Conservation (phyloP, 1,140 invertebrate genomes). For the Drosophila cardini region DNA sequence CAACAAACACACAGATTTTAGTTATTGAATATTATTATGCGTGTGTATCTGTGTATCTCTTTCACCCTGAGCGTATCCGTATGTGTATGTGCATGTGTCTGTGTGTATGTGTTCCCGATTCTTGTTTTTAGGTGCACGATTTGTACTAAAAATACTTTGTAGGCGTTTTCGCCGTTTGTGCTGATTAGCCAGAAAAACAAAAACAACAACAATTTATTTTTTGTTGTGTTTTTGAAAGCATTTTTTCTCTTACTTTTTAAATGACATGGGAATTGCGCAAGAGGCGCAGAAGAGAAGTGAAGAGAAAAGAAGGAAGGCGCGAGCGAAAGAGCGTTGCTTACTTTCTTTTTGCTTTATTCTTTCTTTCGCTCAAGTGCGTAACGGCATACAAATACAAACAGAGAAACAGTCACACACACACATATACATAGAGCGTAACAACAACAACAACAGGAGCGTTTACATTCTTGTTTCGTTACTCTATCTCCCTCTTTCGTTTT, state of each 20-base stretch:
- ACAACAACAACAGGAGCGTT: conserved; percentile 41
- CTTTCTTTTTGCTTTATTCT: conserved; percentile 31
- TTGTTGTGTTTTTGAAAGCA: conserved; percentile 64
- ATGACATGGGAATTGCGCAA: conserved; percentile 48
- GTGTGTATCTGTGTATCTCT: background rate
- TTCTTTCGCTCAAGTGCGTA: conserved; percentile 41
- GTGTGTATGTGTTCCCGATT: conserved; percentile 53
- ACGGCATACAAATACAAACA: conserved; percentile 21
- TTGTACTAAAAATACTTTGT: conserved; percentile 76
- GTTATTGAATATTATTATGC: conserved; percentile 31
- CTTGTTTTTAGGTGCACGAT: conserved; percentile 48
- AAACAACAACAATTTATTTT: conserved; percentile 37
- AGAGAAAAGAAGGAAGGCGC: background rate
- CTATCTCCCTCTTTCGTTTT: conserved; percentile 1
- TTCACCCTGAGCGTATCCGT: background rate
- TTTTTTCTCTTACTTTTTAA: conserved; percentile 51
- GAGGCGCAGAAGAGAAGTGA: conserved; percentile 9
- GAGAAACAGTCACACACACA: conserved; percentile 6
- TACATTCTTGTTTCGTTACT: conserved; percentile 60
- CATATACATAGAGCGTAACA: conserved; percentile 10
- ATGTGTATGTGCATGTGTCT: conserved; percentile 38
- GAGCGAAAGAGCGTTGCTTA: conserved; percentile 9
- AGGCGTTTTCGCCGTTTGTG: conserved; percentile 63
- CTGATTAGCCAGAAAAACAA: conserved; percentile 65
- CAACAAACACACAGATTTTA: conserved; percentile 27